These are phyloP conservation scores for Lanius ludovicianus DNA, from an alignment of 2,113 vertebrate species.

Conservation along the genomic window DNA sequence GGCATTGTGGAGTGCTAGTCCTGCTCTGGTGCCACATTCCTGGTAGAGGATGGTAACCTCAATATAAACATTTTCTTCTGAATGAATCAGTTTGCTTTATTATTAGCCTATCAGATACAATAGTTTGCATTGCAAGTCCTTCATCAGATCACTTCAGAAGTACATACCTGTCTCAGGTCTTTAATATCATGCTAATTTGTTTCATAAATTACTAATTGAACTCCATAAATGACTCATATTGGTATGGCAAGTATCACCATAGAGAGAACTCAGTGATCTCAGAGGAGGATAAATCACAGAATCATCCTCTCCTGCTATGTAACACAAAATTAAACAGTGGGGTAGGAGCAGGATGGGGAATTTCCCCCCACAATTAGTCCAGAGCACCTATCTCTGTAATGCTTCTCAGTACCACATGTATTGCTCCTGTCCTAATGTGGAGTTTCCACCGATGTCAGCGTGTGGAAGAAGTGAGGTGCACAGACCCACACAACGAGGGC, in stretches of 20 bases:
- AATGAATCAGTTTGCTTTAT: neutral
- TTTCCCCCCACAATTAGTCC: neutral
- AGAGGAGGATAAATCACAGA: neutral
- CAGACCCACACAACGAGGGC: neutral
- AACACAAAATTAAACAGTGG: neutral
- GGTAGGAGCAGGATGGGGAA: neutral
- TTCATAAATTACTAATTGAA: conserved; percentile 58
- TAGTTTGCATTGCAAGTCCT: neutral
- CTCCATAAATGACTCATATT: conserved; percentile 35
- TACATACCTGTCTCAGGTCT: neutral
- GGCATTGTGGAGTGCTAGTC: neutral
- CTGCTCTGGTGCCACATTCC: neutral
- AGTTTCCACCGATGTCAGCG: conserved; percentile 3
- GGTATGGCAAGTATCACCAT: neutral
- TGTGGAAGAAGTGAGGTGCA: neutral
- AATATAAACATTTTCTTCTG: neutral
- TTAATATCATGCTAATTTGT: conserved; percentile 38
- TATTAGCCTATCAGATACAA: neutral
- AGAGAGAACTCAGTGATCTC: neutral
- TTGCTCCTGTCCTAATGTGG: neutral
- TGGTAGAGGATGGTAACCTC: neutral
- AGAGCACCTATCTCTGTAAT: neutral
- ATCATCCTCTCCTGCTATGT: neutral
- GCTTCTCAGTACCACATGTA: neutral
- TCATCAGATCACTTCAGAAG: neutral